A percentile compares a stretch with the other conserved stretches of the same genome.
Evolutionary conservation across 2,888 invertebrate genomes (phyloP).

Genomic region (Lymantria dispar): DNA sequence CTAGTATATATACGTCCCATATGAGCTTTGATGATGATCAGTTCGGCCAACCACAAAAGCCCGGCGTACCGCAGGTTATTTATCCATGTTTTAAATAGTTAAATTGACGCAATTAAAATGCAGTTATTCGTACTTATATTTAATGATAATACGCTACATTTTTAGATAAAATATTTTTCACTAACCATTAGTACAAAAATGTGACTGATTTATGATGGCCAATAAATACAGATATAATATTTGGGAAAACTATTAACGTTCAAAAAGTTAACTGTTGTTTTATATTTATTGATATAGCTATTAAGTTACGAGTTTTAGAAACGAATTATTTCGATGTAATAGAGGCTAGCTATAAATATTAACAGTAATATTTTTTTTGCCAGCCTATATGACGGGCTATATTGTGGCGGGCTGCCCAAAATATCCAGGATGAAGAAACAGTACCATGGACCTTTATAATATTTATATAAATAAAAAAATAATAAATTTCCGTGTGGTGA

Average conservation of each 20-base stretch:
- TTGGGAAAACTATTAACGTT: constrained; percentile 18
- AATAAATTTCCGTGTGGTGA: too few species aligned
- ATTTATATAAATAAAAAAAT: too few species aligned
- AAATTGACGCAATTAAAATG: neutral
- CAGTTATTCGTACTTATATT: neutral
- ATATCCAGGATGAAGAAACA: too few species aligned
- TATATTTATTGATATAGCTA: constrained; percentile 19
- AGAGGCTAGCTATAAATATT: neutral
- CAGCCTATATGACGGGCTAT: too few species aligned
- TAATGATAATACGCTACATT: neutral
- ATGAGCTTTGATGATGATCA: too few species aligned
- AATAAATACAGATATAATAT: constrained; percentile 19
- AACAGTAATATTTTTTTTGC: too few species aligned
- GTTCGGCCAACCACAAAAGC: too few species aligned
- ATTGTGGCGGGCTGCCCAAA: too few species aligned
- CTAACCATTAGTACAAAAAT: constrained; percentile 4
- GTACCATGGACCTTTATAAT: too few species aligned
- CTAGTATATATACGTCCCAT: too few species aligned
- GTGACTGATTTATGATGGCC: constrained; percentile 12
- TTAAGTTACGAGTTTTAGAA: constrained; percentile 10
- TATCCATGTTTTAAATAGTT: neutral
- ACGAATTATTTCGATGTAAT: constrained; percentile 6
- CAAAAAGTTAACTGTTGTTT: constrained; percentile 14
- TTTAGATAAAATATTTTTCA: neutral
- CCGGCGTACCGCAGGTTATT: too few species aligned